Percentiles rank a stretch among this genome's conserved stretches.
These are phyloP conservation scores for Eublepharis macularius DNA, from an alignment of 2,113 vertebrate genomes.

Conservation along the genomic window DNA sequence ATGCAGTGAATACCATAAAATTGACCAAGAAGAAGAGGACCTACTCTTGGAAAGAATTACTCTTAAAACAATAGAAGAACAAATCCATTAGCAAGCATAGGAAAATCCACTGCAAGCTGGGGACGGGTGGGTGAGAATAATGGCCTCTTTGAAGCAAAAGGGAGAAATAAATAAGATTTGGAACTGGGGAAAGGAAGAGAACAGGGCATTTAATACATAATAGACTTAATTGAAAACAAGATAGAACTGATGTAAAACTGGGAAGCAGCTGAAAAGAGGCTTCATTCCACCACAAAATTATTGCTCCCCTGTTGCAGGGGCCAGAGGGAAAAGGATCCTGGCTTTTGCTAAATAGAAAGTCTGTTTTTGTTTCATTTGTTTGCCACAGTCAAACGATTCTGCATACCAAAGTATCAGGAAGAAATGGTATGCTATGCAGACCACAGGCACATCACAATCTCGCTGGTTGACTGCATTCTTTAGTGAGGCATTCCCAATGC, in stretches of 20 bases:
- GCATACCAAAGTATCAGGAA: not conserved
- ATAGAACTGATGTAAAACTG: constrained; percentile 54
- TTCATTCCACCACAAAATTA: constrained; percentile 39
- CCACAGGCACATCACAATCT: not conserved
- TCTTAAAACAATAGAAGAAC: not conserved
- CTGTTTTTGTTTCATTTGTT: constrained; percentile 1
- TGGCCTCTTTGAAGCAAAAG: not conserved
- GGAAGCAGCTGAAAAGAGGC: constrained; percentile 46
- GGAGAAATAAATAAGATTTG: not conserved
- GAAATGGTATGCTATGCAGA: not conserved
- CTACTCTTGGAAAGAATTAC: rapidly evolving
- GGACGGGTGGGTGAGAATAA: not conserved
- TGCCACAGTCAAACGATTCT: not conserved
- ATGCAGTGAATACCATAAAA: not conserved
- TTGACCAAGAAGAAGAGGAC: not conserved
- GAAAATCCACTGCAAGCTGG: constrained; percentile 46
- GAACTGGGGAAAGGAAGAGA: not conserved
- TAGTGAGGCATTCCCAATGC: not conserved
- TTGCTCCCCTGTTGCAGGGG: constrained; percentile 28
- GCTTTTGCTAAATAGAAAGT: constrained; percentile 41
- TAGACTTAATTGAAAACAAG: constrained; percentile 36
- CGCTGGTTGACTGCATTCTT: not conserved
- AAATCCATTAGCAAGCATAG: not conserved
- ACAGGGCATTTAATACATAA: constrained; percentile 10
- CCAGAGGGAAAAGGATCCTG: constrained; percentile 13